Evolutionary conservation across 2,113 vertebrate genomes (phyloP), one percentile per base, ranked within the genome.

Genomic region (Leptobrachium ailaonicum): DNA sequence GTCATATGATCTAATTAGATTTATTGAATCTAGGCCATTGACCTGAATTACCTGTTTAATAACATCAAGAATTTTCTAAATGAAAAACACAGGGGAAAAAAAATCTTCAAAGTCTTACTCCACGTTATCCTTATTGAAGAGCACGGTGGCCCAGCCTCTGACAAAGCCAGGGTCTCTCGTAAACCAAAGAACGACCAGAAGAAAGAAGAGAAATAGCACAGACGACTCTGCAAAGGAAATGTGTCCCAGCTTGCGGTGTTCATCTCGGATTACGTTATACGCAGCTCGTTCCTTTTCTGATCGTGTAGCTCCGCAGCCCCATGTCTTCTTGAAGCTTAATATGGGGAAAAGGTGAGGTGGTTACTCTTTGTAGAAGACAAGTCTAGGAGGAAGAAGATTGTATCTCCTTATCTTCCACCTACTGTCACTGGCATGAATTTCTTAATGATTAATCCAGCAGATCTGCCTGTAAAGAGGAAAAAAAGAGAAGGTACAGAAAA

Each of bases 151-250:
- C 98, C 98, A 99, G 85, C 98, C 98, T 0, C 87, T 85, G 71
- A 96, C 83, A 87, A 99, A 99, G 76, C 98, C 97, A 0, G 97
- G 98, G 72, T 97, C 94, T 62, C 96, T 90, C 56, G 94, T 90
- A 89, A 99, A 98, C 97, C 97, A 99, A 83, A 99, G 83, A 50
- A 95, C 4, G 41, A 98, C 89, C 69, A 99, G 89, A 76, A 97
- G 83, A 71, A 83, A 2, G 83, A 99, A 99, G 83, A 96, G 91
- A 40, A 93, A n/a, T 67, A 98, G 85, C 64, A 99, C 94, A 0
- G 85, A 97, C 77, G 89, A 77, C 87, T 99, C 98, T 0, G 95
- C 95, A 0, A 95, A 99, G 53, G 94, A 92, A 85, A 97, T 88
- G n/a, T 94, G 87, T 2, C 98, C 97, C 70, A 99, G 87, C 79